phyloP scores from a whole-genome alignment of 1,140 invertebrate species.

The Nylanderia fulva region DNA sequence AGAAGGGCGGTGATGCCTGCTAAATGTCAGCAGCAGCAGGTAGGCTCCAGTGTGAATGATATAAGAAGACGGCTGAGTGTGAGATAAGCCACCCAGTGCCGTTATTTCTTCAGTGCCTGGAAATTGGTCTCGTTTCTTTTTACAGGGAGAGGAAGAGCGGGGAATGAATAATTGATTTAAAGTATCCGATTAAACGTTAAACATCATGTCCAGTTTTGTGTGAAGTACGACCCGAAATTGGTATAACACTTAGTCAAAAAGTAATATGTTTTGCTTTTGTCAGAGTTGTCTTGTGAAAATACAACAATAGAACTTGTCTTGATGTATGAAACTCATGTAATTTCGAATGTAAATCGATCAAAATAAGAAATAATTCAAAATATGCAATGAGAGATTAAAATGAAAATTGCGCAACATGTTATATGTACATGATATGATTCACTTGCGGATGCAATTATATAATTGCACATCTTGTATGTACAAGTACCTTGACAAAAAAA shows the following conservation, averaged over 20 bases:
- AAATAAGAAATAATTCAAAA: conserved; percentile 27
- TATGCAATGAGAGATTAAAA: conserved; percentile 9
- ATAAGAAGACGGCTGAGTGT: conserved; percentile 48
- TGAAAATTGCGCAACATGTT: conserved; percentile 36
- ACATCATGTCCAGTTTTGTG: background rate
- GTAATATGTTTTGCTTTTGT: background rate
- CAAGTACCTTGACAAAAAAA: conserved; percentile 4
- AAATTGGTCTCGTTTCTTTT: conserved; percentile 54
- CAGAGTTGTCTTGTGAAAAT: background rate
- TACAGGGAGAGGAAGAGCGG: background rate
- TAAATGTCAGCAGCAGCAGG: conserved; percentile 77
- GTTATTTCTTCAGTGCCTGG: conserved; percentile 69
- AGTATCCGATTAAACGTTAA: conserved; percentile 15
- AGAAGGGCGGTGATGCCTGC: conserved; percentile 64
- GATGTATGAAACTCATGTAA: background rate
- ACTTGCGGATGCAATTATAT: background rate
- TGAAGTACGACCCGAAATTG: background rate
- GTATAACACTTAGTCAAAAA: conserved; percentile 19
- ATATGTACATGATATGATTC: conserved; percentile 14
- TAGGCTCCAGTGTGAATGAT: conserved; percentile 71
- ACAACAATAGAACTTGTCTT: background rate
- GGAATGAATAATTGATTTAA: conserved; percentile 13
- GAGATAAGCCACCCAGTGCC: conserved; percentile 69
- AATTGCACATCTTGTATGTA: conserved; percentile 20
- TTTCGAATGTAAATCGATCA: background rate